These are phyloP conservation scores for Hylaeus anthracinus DNA, from an alignment of 1,140 invertebrate genomes.

Conservation along the genomic window DNA sequence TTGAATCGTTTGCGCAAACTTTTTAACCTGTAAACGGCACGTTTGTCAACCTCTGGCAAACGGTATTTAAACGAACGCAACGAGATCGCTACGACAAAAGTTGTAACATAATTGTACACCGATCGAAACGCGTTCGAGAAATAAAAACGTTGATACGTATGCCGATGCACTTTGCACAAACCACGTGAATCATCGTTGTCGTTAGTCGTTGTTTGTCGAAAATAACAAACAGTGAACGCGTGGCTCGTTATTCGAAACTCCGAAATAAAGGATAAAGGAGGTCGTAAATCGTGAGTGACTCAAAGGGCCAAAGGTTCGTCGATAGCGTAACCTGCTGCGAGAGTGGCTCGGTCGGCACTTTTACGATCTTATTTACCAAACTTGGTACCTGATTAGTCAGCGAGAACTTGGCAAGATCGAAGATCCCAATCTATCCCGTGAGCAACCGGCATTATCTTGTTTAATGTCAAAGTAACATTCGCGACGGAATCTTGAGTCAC, in stretches of 20 bases:
- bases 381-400: not conserved
- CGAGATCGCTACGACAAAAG: too few species aligned
- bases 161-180: too few species aligned
- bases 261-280: too few species aligned
- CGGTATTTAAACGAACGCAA: too few species aligned
- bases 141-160: too few species aligned
- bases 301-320: not conserved
- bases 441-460: not conserved
- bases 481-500: not conserved
- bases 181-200: not conserved
- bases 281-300: slow-evolving; percentile 1
- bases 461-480: not conserved
- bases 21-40: slow-evolving; percentile 14
- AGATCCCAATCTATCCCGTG: not conserved
- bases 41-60: not conserved
- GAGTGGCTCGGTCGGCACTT: not conserved
- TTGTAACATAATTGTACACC: too few species aligned
- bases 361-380: not conserved
- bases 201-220: too few species aligned
- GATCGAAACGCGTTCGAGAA: too few species aligned
- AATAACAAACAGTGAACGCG: not conserved
- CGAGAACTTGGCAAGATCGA: too few species aligned
- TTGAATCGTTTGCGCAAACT: slow-evolving; percentile 35
- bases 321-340: not conserved
- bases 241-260: not conserved